phyloP scores from a whole-genome alignment of 2,888 invertebrate genomes.

The Adelphocoris suturalis region DNA sequence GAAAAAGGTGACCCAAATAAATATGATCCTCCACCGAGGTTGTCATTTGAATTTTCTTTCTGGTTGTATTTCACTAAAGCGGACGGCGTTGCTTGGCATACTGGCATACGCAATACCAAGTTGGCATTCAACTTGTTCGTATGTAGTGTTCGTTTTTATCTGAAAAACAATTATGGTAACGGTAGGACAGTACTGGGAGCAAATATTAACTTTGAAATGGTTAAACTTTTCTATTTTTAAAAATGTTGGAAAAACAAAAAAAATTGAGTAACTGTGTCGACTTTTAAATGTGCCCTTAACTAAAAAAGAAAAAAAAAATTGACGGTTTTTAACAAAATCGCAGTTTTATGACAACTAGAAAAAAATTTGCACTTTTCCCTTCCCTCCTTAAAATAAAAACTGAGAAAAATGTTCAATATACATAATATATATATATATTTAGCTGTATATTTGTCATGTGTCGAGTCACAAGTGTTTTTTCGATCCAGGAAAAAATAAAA shows the following conservation, averaged over 20 bases:
- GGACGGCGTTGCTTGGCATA: background rate
- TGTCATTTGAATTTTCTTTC: background rate
- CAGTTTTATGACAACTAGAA: slow-evolving; percentile 31
- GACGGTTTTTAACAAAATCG: slow-evolving; percentile 9
- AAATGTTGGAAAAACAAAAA: slow-evolving; percentile 18
- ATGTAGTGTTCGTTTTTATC: background rate
- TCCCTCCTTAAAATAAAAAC: slow-evolving; percentile 66
- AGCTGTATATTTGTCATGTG: slow-evolving; percentile 72
- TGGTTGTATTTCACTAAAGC: background rate
- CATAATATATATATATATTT: slow-evolving; percentile 65
- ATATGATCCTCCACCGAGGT: no score
- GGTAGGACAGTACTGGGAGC: slow-evolving; percentile 71
- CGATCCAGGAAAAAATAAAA: slow-evolving; percentile 48
- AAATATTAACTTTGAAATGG: slow-evolving; percentile 65
- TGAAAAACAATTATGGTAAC: slow-evolving; percentile 46
- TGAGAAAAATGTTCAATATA: slow-evolving; percentile 59
- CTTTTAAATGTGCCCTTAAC: slow-evolving; percentile 63
- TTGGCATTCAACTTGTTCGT: background rate
- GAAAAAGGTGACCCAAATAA: background rate
- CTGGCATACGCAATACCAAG: background rate
- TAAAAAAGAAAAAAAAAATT: background rate
- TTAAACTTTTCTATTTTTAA: slow-evolving; percentile 64
- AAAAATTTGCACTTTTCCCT: slow-evolving; percentile 52
- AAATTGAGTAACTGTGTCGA: slow-evolving; percentile 56
- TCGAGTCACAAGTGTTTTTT: slow-evolving; percentile 65